Percentiles rank a stretch among this genome's conserved stretches.
Evolutionary conservation across 2,113 vertebrate genomes (phyloP).

Genomic region (Entomyzon cyanotis): DNA sequence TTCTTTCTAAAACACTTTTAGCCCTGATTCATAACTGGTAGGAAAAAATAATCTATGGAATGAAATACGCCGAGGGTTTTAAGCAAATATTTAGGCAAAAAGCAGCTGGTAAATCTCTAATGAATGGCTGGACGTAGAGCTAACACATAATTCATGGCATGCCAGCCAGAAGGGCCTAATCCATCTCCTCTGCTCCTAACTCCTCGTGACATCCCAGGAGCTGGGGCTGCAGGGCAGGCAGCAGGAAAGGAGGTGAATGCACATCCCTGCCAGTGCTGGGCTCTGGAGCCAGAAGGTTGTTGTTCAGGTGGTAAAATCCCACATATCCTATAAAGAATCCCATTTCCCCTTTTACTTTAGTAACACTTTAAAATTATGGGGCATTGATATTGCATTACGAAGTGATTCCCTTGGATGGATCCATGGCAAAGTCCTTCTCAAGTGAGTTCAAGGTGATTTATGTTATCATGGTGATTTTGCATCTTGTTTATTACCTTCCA

Average conservation of each 20-base stretch:
- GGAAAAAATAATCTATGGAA: conserved; percentile 45
- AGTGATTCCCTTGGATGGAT: conserved; percentile 30
- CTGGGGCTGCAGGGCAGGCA: not conserved
- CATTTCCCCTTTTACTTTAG: not conserved
- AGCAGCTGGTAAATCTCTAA: conserved; percentile 61
- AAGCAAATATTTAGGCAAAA: conserved; percentile 68
- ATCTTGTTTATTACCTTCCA: conserved; percentile 68
- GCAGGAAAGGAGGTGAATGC: not conserved
- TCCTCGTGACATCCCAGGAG: not conserved
- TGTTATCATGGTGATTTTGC: conserved; percentile 58
- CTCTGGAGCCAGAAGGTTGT: not conserved
- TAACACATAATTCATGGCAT: not conserved
- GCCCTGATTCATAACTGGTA: conserved; percentile 44
- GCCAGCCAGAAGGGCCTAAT: not conserved
- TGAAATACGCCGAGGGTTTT: conserved; percentile 40
- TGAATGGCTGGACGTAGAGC: not conserved
- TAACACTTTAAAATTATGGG: conserved; percentile 49
- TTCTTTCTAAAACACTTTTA: conserved; percentile 40
- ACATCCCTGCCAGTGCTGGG: not conserved
- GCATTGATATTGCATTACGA: conserved; percentile 21
- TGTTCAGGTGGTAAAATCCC: too few species aligned
- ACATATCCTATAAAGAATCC: not conserved
- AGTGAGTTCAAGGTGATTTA: conserved; percentile 43
- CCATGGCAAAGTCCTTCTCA: not conserved
- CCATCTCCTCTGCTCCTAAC: not conserved